Base-by-base conservation (phyloP, 2,113 vertebrate species). In the Otis tarda region DNA sequence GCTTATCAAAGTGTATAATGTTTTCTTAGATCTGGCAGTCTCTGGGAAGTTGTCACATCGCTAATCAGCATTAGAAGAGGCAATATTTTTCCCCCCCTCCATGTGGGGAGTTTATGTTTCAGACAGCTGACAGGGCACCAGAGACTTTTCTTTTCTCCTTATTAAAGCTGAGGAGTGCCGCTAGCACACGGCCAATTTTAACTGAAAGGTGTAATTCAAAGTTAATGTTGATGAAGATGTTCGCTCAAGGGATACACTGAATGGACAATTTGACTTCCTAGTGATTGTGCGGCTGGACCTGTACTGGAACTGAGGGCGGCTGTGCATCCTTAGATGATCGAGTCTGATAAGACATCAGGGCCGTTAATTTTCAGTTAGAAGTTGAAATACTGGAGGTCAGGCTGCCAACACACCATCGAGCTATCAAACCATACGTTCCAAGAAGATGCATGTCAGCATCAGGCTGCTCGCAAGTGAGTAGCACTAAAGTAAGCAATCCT, bases 301-400 rank as follows among this genome's bases (percentile, higher is more conserved):
- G 33, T 78, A 33, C 1, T 53, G 41, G n/a, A 75, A 41, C 30
- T 0, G 0, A 73, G 41, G 41, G 14, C 1, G 1, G 12, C 33
- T 16, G 8, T 39, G 19, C 2, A 1, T 57, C 13, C 30, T 81
- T 13, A 22, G 33, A 47, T 0, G 0, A 43, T 50, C 1, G 1
- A 47, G 22, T 41, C 41, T 41, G 41, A 43, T 67, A 14, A 27
- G 22, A 41, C 14, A 28, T 78, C 65, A 59, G 37, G 19, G 35
- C 31, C 15, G 3, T 31, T 90, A 50, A 37, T 79, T 83, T 89
- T 22, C 77, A 61, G 15, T 53, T 12, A 35, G n/a, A 43, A 73
- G 17, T 8, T 53, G 21, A 84, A 91, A 74, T 55, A 59, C 37
- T 45, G 56, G 57, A 45, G 30, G 37, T 31, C 0, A 0, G 25